Evolutionary conservation across 2,888 invertebrate genomes (phyloP), one percentile per base, ranked within the genome.

Genomic region (Phorcus lineatus): DNA sequence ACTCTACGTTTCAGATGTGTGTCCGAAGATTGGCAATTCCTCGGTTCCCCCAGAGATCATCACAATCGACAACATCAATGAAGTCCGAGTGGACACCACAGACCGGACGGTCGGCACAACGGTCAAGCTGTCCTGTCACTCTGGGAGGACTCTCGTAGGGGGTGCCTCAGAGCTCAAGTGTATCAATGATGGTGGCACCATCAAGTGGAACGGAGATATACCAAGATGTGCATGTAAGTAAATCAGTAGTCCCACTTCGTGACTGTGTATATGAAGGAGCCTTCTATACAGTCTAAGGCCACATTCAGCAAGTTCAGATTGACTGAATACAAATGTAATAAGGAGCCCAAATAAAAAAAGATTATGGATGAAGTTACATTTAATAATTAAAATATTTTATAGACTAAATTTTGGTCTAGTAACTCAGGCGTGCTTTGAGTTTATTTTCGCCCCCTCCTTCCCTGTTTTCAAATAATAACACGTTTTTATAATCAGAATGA

Each of bases 21-120:
- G 62, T 62, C 62, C 62, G 28, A 24, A 7, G 22, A 62, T 62
- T 17, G 24, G 16, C 7, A 24, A 62, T 11, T 62, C 62, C 28
- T 28, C 22, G 24, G 62, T 78, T 19, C 36, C 67, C 47, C 17
- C 36, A 9, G 28, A 54, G 55, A 79, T 79, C 74, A 70, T 79
- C 28, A 79, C 70, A 54, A 79, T 79, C 28, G 31, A 70, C 74
- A 74, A 53, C 74, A 79, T 79, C 74, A 74, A 62, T 28, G 62
- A 62, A 0, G 62, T 62, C 16, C 22, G 62, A 28, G 16, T 62
- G 28, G 16, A 16, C 28, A 62, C 62, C 9, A 22, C 22, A 3
- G 62, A 62, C 6, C 19, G 62, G 62, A 24, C 62, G 0, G 62
- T 62, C 24, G 24, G 24, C 16, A 62, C 62, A 4, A 62, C 24